phyloP scores from a whole-genome alignment of 2,113 vertebrate species.

The Typhlomys cinereus region DNA sequence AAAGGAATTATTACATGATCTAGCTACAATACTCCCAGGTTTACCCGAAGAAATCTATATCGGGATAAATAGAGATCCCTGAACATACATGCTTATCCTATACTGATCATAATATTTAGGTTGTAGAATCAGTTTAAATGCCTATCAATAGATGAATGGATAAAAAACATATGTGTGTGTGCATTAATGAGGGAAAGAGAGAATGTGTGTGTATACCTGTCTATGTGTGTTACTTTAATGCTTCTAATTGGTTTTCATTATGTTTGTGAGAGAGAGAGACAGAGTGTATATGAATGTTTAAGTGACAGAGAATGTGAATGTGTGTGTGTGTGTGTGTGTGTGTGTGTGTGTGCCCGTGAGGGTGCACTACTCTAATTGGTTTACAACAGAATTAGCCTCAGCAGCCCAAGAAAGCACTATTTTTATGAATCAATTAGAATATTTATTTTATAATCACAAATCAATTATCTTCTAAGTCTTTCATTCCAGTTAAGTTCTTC shows the following conservation, averaged over 20 bases:
- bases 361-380: too few species aligned
- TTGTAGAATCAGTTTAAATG: background rate
- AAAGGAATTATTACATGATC: background rate
- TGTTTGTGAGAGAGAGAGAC: background rate
- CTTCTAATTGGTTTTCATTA: too few species aligned
- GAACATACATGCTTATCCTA: background rate
- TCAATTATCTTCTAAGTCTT: constrained; percentile 15
- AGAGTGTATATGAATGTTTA: too few species aligned
- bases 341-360: background rate
- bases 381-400: background rate
- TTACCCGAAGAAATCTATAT: background rate
- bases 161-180: background rate
- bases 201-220: background rate
- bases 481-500: constrained; percentile 40
- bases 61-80: background rate
- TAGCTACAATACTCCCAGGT: background rate
- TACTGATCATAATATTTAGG: background rate
- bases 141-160: background rate
- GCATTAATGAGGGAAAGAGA: background rate
- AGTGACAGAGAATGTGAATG: background rate
- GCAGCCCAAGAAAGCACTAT: background rate
- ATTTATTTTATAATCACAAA: constrained; percentile 55
- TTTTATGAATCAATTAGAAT: constrained; percentile 48
- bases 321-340: background rate
- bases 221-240: too few species aligned